Conservation (phyloP, 2,797 vertebrate genomes). For the Syngnathus acus region DNA sequence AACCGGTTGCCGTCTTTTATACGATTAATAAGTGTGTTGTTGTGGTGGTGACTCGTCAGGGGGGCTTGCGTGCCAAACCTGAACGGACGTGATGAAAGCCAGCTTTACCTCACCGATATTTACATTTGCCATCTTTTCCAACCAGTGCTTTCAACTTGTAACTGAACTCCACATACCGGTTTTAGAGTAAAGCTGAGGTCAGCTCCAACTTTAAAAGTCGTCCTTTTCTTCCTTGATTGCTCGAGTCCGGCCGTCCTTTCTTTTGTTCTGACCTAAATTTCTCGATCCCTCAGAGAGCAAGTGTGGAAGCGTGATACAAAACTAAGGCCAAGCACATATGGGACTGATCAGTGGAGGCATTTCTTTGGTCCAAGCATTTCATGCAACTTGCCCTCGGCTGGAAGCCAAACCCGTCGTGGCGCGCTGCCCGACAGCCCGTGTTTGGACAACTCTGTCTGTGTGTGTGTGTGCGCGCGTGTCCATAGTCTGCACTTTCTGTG, state of each 20-base stretch:
- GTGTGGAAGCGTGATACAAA: conserved; percentile 65
- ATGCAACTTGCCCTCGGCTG: conserved; percentile 71
- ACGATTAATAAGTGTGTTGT: conserved; percentile 26
- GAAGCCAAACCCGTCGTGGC: conserved; percentile 65
- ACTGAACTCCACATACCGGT: conserved; percentile 28
- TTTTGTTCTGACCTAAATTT: conserved; percentile 63
- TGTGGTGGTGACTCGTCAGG: conserved; percentile 37
- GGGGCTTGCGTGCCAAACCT: conserved; percentile 28
- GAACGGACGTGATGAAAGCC: conserved; percentile 48
- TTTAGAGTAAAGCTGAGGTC: conserved; percentile 46
- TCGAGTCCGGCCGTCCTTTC: conserved; percentile 51
- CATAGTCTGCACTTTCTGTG: background rate
- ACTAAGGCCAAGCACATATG: conserved; percentile 69
- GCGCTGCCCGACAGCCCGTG: conserved; percentile 55
- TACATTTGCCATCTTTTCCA: conserved; percentile 42
- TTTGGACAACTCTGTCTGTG: conserved; percentile 51
- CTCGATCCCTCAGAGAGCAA: conserved; percentile 44
- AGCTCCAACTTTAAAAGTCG: conserved; percentile 41
- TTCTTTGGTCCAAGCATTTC: conserved; percentile 73
- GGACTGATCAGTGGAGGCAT: conserved; percentile 68
- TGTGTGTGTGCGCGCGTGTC: conserved; percentile 6
- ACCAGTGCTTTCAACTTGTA: conserved; percentile 17
- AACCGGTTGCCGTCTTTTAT: background rate
- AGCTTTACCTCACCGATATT: conserved; percentile 37
- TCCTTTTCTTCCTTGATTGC: conserved; percentile 57